phyloP scores from a whole-genome alignment of 2,113 vertebrate species.

The Tricholaema leucomelas region DNA sequence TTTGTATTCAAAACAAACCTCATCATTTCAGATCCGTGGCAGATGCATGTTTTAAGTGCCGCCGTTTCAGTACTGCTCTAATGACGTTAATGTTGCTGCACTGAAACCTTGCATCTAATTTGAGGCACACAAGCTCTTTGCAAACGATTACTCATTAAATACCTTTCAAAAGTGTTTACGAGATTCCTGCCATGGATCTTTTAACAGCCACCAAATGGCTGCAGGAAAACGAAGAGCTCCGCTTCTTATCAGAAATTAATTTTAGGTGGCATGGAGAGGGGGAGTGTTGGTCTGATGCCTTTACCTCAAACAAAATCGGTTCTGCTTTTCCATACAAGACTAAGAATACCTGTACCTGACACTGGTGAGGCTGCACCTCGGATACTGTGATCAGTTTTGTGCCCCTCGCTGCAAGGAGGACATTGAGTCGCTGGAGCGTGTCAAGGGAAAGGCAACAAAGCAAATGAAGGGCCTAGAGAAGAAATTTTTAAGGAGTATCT shows the following conservation, averaged over 20 bases:
- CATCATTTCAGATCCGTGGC: conserved; percentile 10
- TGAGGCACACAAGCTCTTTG: not conserved
- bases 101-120: not conserved
- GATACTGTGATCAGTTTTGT: no score
- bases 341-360: not conserved
- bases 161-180: not conserved
- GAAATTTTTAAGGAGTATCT: no score
- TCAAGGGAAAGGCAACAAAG: no score
- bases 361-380: no score
- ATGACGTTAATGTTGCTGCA: not conserved
- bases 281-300: not conserved
- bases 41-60: conserved; percentile 23
- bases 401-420: no score
- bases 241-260: not conserved
- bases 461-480: no score
- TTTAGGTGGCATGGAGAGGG: not conserved
- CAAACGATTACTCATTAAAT: conserved; percentile 8
- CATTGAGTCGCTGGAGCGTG: no score
- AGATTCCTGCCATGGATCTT: not conserved
- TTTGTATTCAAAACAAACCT: conserved; percentile 31
- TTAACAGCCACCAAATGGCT: not conserved
- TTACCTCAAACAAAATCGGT: not conserved
- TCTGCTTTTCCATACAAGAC: not conserved
- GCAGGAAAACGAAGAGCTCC: not conserved
- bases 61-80: conserved; percentile 14